Evolutionary conservation across 2,113 vertebrate species (phyloP), one percentile per base, ranked within the genome.

Genomic region (Microtus montanus): DNA sequence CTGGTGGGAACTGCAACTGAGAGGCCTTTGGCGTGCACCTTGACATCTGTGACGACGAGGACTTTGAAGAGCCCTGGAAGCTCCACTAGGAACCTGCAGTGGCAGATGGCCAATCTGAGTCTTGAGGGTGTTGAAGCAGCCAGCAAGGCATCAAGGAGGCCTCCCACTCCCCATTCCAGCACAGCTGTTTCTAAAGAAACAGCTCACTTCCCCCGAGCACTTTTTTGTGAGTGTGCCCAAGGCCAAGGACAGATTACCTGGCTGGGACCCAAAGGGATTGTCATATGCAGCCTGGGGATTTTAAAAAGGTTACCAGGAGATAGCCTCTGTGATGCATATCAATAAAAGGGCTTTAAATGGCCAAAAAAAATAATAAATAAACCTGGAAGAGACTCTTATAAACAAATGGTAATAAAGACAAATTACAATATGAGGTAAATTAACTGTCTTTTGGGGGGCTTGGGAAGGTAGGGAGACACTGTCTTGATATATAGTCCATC

Each of bases 1-100:
- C 99, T 0, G 99, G 99, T 35, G 99, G 99, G 90, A 99, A 99
- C 98, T 99, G 99, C 97, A 99, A 99, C 98, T 98, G 99, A 7
- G 99, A 98, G 87, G 99, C 99, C 94, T 99, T 99, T 26, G 99
- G 99, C 26, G 99, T 99, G 26, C 99, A 99, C 95, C 98, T 99
- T 98, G 99, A 99, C 92, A 99, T 97, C 94, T 98, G 97, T 95
- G 97, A 98, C 41, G 96, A 98, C 5, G 96, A 98, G 5, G 95
- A 98, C 97, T 98, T 98, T 97, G 98, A 96, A 98, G 86, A 71
- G 73, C 85, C 64, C 75, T 79, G 52, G 64, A 75, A 92, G 79
- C 84, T 93, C 73, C 90, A 88, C 61, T 64, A 95, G 88, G 91
- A 91, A 90, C 52, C 79, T 90, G 33, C 79, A 82, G 61, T 82